A percentile compares a stretch with the other conserved stretches of the same genome.
Conservation (phyloP, 2,113 vertebrate species). For the Malaclemys terrapin region DNA sequence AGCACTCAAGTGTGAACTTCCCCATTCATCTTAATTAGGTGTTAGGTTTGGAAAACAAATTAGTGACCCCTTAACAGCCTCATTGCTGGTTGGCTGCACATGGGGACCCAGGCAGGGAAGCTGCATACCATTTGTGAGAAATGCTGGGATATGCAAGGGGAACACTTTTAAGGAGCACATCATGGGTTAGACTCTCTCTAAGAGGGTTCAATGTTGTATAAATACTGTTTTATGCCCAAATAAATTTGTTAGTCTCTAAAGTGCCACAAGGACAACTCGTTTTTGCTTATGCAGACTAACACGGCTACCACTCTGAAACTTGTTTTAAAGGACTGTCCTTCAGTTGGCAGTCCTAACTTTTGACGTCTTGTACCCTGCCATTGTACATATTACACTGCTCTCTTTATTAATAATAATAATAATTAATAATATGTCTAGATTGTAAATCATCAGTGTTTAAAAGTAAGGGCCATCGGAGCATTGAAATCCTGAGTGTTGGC, state of each 20-base stretch:
- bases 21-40: background rate
- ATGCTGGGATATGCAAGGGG: background rate
- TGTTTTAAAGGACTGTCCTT: background rate
- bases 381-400: too few species aligned
- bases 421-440: too few species aligned
- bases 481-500: too few species aligned
- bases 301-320: too few species aligned
- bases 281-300: too few species aligned
- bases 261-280: too few species aligned
- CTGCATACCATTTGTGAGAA: background rate
- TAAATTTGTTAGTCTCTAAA: too few species aligned
- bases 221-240: background rate
- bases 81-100: rapidly evolving
- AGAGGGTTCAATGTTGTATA: background rate
- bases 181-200: background rate
- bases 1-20: background rate
- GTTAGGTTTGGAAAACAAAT: conserved; percentile 1
- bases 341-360: too few species aligned
- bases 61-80: background rate
- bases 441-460: too few species aligned
- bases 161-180: background rate
- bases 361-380: background rate
- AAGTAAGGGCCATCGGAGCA: too few species aligned
- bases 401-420: too few species aligned
- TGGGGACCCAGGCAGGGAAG: background rate